These are phyloP conservation scores for Popillia japonica DNA, from an alignment of 1,140 invertebrate genomes.

Conservation along the genomic window DNA sequence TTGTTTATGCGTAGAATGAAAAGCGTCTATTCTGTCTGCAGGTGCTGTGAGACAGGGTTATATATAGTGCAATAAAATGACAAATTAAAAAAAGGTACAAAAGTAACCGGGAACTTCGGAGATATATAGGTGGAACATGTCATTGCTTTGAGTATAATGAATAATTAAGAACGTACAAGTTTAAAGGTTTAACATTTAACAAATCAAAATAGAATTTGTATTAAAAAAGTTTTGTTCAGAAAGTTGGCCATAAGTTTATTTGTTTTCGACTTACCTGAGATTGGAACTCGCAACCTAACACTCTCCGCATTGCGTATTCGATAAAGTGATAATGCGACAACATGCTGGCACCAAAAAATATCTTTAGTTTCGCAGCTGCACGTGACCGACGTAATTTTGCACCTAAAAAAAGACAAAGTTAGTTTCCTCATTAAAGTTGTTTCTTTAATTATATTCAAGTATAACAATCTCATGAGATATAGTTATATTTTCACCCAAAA, in stretches of 20 bases:
- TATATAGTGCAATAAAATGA: not conserved
- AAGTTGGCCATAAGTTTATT: not conserved
- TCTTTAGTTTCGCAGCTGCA: slow-evolving; percentile 88
- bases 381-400: slow-evolving; percentile 89
- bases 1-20: slow-evolving; percentile 34
- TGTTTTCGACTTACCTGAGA: slow-evolving; percentile 72
- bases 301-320: slow-evolving; percentile 84
- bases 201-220: too few relatives aligned
- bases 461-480: too few relatives aligned
- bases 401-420: slow-evolving; percentile 63
- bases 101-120: too few relatives aligned
- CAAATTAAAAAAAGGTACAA: too few relatives aligned
- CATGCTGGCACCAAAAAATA: slow-evolving; percentile 93
- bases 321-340: slow-evolving; percentile 88
- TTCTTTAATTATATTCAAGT: not conserved
- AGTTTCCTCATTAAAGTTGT: too few relatives aligned
- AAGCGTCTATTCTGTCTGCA: not conserved
- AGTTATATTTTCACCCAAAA: too few relatives aligned
- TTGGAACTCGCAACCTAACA: slow-evolving; percentile 84
- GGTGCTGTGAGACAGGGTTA: not conserved
- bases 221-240: too few relatives aligned
- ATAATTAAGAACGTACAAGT: too few relatives aligned
- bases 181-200: too few relatives aligned
- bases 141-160: too few relatives aligned
- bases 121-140: too few relatives aligned